phyloP scores from a whole-genome alignment of 2,113 vertebrate genomes.

The Hyperoodon ampullatus region DNA sequence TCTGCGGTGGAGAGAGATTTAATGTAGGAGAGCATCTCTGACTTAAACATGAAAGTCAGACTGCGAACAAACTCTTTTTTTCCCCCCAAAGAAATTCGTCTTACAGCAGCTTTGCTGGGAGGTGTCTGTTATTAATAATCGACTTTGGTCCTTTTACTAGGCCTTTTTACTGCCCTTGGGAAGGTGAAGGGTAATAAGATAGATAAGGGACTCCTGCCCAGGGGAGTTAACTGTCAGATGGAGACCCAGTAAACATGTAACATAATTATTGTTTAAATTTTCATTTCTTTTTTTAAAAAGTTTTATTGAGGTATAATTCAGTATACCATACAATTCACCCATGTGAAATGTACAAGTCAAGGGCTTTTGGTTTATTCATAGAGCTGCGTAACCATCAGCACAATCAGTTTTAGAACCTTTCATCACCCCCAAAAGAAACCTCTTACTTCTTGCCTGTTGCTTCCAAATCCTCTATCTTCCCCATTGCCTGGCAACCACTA shows the following conservation, averaged over 20 bases:
- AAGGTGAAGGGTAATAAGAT: neutral
- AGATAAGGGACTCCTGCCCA: neutral
- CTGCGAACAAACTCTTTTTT: neutral
- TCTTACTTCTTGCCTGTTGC: neutral
- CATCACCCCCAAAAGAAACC: neutral
- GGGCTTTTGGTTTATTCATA: neutral
- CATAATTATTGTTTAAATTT: neutral
- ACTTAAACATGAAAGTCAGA: conserved; percentile 28
- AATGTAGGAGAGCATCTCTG: neutral
- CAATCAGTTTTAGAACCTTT: neutral
- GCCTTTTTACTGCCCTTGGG: neutral
- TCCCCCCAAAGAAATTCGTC: neutral
- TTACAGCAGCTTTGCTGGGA: neutral
- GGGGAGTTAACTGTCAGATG: neutral
- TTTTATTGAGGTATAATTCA: neutral
- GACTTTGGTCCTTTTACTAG: neutral
- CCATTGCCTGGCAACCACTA: neutral
- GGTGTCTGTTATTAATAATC: neutral
- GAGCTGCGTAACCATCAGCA: neutral
- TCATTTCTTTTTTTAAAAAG: neutral
- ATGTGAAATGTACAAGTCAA: neutral
- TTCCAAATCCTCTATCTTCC: neutral
- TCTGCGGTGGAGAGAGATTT: neutral
- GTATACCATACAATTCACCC: neutral
- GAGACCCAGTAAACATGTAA: neutral